A percentile compares a stretch with the other conserved stretches of the same genome.
These are phyloP conservation scores for Anthopleura sola DNA, from an alignment of 64 coral and sea anemone species.

Conservation along the genomic window DNA sequence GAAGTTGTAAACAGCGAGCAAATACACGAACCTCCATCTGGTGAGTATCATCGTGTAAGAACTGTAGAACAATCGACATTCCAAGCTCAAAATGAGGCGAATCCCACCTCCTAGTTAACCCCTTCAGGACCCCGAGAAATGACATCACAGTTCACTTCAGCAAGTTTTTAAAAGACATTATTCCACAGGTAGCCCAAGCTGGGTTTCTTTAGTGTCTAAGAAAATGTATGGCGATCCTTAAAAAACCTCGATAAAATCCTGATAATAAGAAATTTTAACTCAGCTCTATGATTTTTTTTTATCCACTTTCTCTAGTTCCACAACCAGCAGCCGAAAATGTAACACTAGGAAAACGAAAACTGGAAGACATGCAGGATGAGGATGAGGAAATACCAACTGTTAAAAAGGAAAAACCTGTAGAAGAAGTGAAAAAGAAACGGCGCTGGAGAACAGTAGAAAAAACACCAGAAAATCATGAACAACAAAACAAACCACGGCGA, in stretches of 20 bases:
- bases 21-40: neutral
- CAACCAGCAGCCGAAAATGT: neutral
- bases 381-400: neutral
- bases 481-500: neutral
- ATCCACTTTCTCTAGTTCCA: neutral
- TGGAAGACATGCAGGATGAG: neutral
- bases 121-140: too few relatives aligned
- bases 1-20: neutral
- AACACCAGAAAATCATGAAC: neutral
- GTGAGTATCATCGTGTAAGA: neutral
- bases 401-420: neutral
- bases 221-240: too few relatives aligned
- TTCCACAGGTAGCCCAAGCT: too few relatives aligned
- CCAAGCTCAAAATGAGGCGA: too few relatives aligned
- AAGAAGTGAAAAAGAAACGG: neutral
- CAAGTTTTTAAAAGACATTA: too few relatives aligned
- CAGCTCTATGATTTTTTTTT: too few relatives aligned
- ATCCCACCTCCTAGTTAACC: too few relatives aligned
- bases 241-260: too few relatives aligned
- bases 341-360: neutral
- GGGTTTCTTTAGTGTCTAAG: too few relatives aligned
- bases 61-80: too few relatives aligned
- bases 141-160: too few relatives aligned
- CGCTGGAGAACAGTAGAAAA: neutral
- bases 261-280: too few relatives aligned